Evolutionary conservation across 1,140 invertebrate genomes (phyloP).

Genomic region (Pseudobourletiella spinata): DNA sequence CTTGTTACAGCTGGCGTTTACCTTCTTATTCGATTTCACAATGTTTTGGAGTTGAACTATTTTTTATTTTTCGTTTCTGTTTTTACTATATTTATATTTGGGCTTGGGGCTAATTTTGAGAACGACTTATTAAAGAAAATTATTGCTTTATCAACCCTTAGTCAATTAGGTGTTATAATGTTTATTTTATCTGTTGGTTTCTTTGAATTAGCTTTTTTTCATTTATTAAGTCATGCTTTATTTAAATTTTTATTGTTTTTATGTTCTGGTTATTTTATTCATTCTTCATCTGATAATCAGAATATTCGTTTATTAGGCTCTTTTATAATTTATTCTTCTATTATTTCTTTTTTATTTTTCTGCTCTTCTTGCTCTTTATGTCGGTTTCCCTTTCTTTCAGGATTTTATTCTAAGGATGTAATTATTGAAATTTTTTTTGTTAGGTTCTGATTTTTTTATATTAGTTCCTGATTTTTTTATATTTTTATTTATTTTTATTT

Average conservation of each 20-base stretch:
- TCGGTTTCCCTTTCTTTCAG: constrained; percentile 50
- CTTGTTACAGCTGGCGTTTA: constrained; percentile 61
- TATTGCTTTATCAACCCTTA: constrained; percentile 62
- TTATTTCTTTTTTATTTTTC: constrained; percentile 46
- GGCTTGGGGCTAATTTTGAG: constrained; percentile 51
- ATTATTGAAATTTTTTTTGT: constrained; percentile 49
- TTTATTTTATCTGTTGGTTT: constrained; percentile 45
- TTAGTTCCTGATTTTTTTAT: no score
- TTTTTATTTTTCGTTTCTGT: constrained; percentile 45
- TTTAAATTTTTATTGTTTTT: constrained; percentile 58
- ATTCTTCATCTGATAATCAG: constrained; percentile 50
- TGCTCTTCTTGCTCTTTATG: constrained; percentile 47
- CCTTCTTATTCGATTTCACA: constrained; percentile 54
- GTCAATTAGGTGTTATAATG: constrained; percentile 58
- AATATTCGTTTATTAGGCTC: no score
- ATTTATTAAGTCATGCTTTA: constrained; percentile 53
- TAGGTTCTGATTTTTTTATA: no score
- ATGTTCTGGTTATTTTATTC: constrained; percentile 51
- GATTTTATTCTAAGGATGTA: constrained; percentile 57
- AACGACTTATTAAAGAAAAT: constrained; percentile 59
- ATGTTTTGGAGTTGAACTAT: constrained; percentile 39
- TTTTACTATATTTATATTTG: constrained; percentile 52
- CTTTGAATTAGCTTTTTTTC: constrained; percentile 49
- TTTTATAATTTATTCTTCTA: no score
- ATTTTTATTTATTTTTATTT: constrained; percentile 47